Evolutionary conservation across 2,113 vertebrate species (phyloP), one percentile per base, ranked within the genome.

Genomic region (Atherinomorus stipes): DNA sequence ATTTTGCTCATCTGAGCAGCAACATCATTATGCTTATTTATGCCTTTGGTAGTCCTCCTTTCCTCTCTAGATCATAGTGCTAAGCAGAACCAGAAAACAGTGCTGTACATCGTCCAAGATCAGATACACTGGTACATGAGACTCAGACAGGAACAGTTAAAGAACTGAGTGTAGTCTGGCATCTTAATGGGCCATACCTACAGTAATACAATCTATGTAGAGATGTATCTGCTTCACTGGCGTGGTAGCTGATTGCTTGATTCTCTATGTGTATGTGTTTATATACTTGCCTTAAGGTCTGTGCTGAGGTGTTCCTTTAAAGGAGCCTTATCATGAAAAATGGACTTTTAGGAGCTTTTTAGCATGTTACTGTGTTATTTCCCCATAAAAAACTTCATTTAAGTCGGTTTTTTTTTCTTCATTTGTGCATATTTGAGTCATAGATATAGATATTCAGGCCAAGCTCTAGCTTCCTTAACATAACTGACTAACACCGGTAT

Each of bases 61-160:
- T 59, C 21, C 50, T 81, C 62, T 40, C 31, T 66, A 59, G 38
- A 70, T 34, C 67, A 54, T 50, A 2, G 71, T 38, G 26, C 51
- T 83, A 70, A 84, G 66, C 73, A 82, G 74, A 60, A 88, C 71
- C 77, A 72, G 73, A 71, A 83, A 85, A 81, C 75, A 54, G 69
- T 75, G 79, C 71, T 74, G 78, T 78, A 85, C 76, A 53, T 50
- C 38, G 58, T 60, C 37, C 21, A 40, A 40, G 28, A 79, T 50
- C 42, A 2, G 38, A 51, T 59, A 64, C 38, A 44, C 50, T n/a
- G n/a, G n/a, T n/a, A n/a, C 31, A 34, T 59, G 80, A 75, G 81
- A 78, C 56, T 83, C 56, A 62, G 11, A 22, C 21, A 78, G 49
- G 63, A 85, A 67, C 50, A 72, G 25, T 31, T 28, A 49, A 42